Percentiles rank a stretch among this genome's conserved stretches.
These are phyloP conservation scores for Platygyra sinensis DNA, from an alignment of 64 coral and sea anemone species.

Conservation along the genomic window DNA sequence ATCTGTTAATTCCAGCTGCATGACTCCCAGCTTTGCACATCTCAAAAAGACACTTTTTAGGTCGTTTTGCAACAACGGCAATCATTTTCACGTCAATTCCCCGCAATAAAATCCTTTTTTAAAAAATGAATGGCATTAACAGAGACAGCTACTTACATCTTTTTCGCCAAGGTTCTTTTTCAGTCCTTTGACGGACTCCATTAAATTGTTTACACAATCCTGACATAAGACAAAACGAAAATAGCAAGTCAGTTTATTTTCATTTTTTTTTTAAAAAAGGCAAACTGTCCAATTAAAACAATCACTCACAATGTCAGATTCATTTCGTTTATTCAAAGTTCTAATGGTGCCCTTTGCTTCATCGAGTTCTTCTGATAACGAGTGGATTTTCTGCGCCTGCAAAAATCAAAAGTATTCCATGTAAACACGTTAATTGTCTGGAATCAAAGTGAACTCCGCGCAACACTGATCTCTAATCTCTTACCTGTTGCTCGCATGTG, in stretches of 20 bases:
- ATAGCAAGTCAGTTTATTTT: neutral
- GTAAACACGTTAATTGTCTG: neutral
- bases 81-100: no score
- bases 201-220: conserved; percentile 90
- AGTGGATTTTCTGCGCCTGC: conserved; percentile 55
- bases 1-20: no score
- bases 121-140: no score
- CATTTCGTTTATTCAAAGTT: conserved; percentile 78
- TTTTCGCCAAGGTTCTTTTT: conserved; percentile 83
- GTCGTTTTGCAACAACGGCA: no score
- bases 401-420: neutral
- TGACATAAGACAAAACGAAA: conserved; percentile 9
- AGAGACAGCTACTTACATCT: conserved; percentile 59
- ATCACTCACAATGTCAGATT: conserved; percentile 79
- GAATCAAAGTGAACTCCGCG: neutral
- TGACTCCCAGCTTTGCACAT: no score
- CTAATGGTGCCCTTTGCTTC: conserved; percentile 54
- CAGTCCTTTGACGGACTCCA: conserved; percentile 82
- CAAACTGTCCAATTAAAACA: neutral
- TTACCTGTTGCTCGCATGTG: conserved; percentile 73
- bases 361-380: conserved; percentile 59
- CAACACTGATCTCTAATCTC: neutral
- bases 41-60: no score
- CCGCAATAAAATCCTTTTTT: no score
- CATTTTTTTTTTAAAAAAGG: neutral